These are phyloP conservation scores for Rhopalosiphum maidis DNA, from an alignment of 1,140 invertebrate genomes.

Conservation along the genomic window DNA sequence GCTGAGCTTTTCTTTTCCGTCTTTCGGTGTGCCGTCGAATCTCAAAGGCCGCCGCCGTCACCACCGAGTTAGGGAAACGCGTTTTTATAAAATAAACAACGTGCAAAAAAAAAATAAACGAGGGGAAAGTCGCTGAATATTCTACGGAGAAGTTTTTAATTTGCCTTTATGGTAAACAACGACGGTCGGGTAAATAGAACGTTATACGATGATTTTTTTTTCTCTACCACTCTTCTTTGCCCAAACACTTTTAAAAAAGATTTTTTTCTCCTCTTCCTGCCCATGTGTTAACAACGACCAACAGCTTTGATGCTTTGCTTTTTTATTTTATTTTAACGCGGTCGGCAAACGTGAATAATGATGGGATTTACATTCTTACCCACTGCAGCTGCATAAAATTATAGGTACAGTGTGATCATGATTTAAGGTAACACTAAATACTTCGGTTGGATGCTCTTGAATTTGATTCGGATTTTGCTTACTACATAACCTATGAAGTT, in stretches of 20 bases:
- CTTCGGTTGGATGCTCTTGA: background rate
- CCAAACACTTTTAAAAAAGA: conserved; percentile 16
- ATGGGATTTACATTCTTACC: conserved; percentile 23
- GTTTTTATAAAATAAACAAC: conserved; percentile 56
- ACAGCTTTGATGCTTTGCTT: conserved; percentile 29
- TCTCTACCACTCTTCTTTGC: background rate
- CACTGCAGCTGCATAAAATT: background rate
- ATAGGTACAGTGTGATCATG: background rate
- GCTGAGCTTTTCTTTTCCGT: conserved; percentile 7
- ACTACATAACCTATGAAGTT: background rate
- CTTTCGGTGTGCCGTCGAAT: background rate
- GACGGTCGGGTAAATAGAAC: conserved; percentile 12
- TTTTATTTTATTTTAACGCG: conserved; percentile 29
- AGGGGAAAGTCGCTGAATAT: conserved; percentile 21
- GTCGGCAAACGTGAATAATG: conserved; percentile 21
- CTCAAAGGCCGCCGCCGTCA: background rate
- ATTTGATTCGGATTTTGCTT: background rate
- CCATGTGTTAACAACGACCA: conserved; percentile 27
- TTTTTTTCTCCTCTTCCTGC: background rate
- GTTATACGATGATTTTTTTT: conserved; percentile 30
- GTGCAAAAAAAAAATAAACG: background rate
- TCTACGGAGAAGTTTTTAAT: conserved; percentile 46
- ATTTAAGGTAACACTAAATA: background rate
- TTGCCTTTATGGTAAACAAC: conserved; percentile 54
- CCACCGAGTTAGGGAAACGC: background rate